Evolutionary conservation across 2,797 vertebrate species (phyloP), one percentile per base, ranked within the genome.

Genomic region (Scleropages formosus): DNA sequence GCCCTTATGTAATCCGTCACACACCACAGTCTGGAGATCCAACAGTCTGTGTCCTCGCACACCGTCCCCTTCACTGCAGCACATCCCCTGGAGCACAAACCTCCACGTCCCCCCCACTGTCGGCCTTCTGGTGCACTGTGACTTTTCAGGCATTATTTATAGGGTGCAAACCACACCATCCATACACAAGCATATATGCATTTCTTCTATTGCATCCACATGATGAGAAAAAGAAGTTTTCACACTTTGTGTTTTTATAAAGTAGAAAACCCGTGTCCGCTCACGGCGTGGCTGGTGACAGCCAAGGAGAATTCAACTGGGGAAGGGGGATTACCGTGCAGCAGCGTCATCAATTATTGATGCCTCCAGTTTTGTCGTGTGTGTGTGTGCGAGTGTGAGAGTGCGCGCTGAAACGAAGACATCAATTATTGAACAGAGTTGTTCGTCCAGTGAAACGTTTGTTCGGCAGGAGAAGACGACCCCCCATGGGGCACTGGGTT

Each of bases 1-100:
- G 80, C 67, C 62, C 89, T 92, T 91, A 90, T 87, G 80, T 90
- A 91, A 91, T 84, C 87, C 76, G 75, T 74, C 79, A 84, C n/a
- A n/a, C 77, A 49, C 61, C 83, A 73, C 79, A 83, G 83, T 83
- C 84, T 84, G 88, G 10, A 27, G 22, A 72, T 72, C 72, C 24
- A n/a, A 60, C 58, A 8, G 8, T 44, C n/a, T 6, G 18, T 31
- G 20, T 27, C 58, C 70, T n/a, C 26, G 6, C 44, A 26, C 44
- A 47, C 56, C 22, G 24, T 12, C 58, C 20, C 18, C 56, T 47
- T 67, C 64, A 16, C 3, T 10, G 26, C 31, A 16, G 7, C 49
- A 4, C 46, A 44, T 10, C n/a, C 1, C 18, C 44, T 15, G 16
- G n/a, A 56, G 11, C 66, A 3, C 39, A 0, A 12, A 0, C 16